phyloP scores from a whole-genome alignment of 2,113 vertebrate species.

The Manacus vitellinus region DNA sequence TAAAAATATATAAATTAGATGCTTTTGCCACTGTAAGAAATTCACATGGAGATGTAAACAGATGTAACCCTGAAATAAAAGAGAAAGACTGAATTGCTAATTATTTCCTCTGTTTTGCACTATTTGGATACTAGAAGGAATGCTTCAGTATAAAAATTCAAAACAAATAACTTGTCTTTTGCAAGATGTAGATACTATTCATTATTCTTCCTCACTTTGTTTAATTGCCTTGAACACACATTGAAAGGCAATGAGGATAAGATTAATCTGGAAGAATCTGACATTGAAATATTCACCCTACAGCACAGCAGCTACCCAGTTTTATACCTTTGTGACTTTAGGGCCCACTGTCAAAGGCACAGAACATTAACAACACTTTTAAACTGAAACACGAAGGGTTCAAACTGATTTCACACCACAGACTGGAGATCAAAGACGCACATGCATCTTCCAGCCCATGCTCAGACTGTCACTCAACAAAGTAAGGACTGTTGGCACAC shows the following conservation, averaged over 20 bases:
- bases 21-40: not conserved
- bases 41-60: not conserved
- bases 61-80: not conserved
- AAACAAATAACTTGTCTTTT: not conserved
- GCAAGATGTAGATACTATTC: not conserved
- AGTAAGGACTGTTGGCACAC: not conserved
- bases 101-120: not conserved
- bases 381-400: not conserved
- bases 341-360: not conserved
- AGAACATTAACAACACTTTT: not conserved
- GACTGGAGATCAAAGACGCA: not conserved
- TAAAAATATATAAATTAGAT: not conserved
- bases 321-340: not conserved
- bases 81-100: not conserved
- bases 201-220: not conserved
- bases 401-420: not conserved
- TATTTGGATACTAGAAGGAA: not conserved
- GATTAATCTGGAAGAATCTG: not conserved
- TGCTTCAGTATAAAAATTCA: not conserved
- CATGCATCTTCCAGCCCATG: not conserved
- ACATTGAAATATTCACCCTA: not conserved
- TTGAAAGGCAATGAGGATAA: not conserved
- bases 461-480: not conserved
- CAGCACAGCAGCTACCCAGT: not conserved
- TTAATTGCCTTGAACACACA: not conserved